A percentile compares a stretch with the other conserved stretches of the same genome.
Conservation (phyloP, 2,888 invertebrate genomes). For the Caenorhabditis becei region DNA sequence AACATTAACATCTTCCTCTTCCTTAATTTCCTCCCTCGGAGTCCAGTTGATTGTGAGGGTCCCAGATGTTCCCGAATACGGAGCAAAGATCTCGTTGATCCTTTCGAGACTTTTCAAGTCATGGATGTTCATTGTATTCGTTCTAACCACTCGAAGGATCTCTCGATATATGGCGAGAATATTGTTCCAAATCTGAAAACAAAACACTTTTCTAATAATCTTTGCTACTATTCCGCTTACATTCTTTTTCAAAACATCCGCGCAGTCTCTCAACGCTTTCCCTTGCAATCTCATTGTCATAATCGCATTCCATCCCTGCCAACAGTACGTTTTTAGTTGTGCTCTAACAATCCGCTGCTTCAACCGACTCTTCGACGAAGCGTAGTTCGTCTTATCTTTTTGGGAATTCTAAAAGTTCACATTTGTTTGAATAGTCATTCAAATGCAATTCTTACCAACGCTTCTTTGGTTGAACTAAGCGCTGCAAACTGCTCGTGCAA, state of each 20-base stretch:
- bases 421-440: neutral
- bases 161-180: neutral
- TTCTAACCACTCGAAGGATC: neutral
- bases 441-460: neutral
- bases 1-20: too few relatives aligned
- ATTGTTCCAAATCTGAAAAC: constrained; percentile 36
- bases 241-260: constrained; percentile 10
- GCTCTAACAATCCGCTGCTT: constrained; percentile 45
- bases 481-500: constrained; percentile 9
- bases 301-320: constrained; percentile 29
- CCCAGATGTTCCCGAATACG: neutral
- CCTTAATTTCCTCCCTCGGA: neutral
- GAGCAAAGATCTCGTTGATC: neutral
- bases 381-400: constrained; percentile 55
- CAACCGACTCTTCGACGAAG: constrained; percentile 49
- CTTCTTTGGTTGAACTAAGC: constrained; percentile 16
- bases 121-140: neutral
- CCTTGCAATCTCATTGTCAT: constrained; percentile 33
- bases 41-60: neutral
- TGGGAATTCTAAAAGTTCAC: constrained; percentile 17
- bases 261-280: constrained; percentile 2
- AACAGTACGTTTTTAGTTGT: constrained; percentile 37
- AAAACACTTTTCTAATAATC: neutral
- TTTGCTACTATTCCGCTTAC: neutral
- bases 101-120: neutral